Evolutionary conservation across 2,888 invertebrate species (phyloP), one percentile per base, ranked within the genome.

Genomic region (Pherbina coryleti): DNA sequence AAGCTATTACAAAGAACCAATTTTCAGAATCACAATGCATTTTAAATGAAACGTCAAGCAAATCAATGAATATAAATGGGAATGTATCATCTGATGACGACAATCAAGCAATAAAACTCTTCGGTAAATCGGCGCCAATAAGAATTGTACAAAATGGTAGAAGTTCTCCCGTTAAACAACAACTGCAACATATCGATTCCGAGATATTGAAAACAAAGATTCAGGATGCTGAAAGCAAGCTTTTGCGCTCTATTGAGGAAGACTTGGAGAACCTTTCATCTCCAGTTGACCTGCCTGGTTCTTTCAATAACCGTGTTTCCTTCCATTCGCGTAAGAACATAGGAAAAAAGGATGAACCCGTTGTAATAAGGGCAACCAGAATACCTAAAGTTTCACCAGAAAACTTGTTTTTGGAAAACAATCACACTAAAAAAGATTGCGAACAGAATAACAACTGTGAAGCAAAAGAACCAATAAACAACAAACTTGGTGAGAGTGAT

Each of bases 91-190:
- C 79, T 73, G 84, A 85, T 9, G 85, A 85, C 55, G 85, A 88
- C 5, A 86, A 83, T 77, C 83, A 85, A 37, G 84, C 82, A 67
- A 83, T 86, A 31, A 85, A 84, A 82, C 83, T 87, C 60, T 87
- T 93, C 77, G 91, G 89, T 2, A 93, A 93, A 87, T 93, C 93
- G 55, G 91, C 93, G 72, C 94, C 94, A 5, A 94, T 94, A 85
- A 93, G 94, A 86, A 94, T 94, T 80, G 85, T 91, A 79, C 91
- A 92, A 80, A 92, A 91, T 84, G 92, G 92, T 82, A 89, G 91
- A 79, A 92, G 93, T 67, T 92, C 93, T 31, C 88, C 92, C 80
- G 90, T 92, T 80, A 93, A 93, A 73, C 93, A 93, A 87, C 88
- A 93, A 72, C 93, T 93, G 89, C 92, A 93, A 85, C 93, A 93